Evolutionary conservation across 2,113 vertebrate genomes (phyloP).

Genomic region (Cisticola juncidis): DNA sequence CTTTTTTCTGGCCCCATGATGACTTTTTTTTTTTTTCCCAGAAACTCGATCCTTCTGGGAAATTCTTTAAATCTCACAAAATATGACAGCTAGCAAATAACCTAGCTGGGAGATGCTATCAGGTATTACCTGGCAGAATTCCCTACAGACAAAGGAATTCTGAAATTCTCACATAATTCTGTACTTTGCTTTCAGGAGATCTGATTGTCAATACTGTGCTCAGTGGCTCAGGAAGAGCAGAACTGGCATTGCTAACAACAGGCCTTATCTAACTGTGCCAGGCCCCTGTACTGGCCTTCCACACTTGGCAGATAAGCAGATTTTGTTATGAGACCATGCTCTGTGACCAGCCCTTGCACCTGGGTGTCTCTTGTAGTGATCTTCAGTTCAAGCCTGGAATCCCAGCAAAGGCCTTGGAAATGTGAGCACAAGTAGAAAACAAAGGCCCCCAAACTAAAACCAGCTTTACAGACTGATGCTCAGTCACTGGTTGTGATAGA

Average conservation of each 20-base stretch:
- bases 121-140: background rate
- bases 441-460: background rate
- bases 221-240: background rate
- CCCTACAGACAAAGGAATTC: background rate
- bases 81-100: background rate
- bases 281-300: background rate
- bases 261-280: background rate
- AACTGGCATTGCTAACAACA: background rate
- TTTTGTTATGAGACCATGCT: background rate
- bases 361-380: background rate
- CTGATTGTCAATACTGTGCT: background rate
- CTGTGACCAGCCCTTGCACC: background rate
- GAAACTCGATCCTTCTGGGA: background rate
- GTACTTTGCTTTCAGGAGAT: background rate
- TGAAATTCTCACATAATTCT: background rate
- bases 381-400: background rate
- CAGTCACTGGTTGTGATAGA: background rate
- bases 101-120: background rate
- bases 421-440: background rate
- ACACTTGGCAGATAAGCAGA: background rate
- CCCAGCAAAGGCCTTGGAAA: constrained; percentile 21
- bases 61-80: background rate
- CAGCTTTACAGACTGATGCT: background rate
- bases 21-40: background rate
- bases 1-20: background rate